Evolutionary conservation across 2,113 vertebrate species (phyloP).

Genomic region (Thomomys bottae): DNA sequence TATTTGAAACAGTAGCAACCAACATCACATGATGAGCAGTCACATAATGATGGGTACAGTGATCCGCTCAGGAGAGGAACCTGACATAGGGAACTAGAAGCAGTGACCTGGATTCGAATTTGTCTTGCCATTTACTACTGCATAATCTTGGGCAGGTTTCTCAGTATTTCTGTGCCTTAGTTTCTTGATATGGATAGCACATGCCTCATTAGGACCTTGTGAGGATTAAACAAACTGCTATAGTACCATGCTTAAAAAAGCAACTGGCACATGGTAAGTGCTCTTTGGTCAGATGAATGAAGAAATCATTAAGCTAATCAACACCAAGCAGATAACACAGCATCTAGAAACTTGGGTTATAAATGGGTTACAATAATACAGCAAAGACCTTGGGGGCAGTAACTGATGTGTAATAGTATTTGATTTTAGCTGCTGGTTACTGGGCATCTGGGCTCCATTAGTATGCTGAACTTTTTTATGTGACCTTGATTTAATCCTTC

Average conservation of each 20-base stretch:
- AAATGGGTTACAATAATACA: neutral
- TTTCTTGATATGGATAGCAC: neutral
- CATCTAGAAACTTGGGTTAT: neutral
- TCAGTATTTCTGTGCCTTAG: neutral
- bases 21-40: neutral
- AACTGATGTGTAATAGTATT: neutral
- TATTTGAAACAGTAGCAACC: neutral
- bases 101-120: accelerated
- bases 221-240: neutral
- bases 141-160: neutral
- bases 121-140: neutral
- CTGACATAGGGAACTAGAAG: neutral
- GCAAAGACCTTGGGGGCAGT: no score
- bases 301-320: neutral
- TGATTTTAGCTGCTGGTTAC: neutral
- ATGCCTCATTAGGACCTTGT: neutral
- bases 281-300: neutral
- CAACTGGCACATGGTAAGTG: no score
- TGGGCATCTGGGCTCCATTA: neutral
- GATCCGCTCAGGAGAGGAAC: neutral
- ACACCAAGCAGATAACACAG: neutral
- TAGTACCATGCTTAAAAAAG: neutral
- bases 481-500: neutral
- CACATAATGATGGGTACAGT: neutral
- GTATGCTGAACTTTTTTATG: neutral